Base-by-base conservation (phyloP, 2,888 invertebrate species). In the Caenorhabditis zanzibari region DNA sequence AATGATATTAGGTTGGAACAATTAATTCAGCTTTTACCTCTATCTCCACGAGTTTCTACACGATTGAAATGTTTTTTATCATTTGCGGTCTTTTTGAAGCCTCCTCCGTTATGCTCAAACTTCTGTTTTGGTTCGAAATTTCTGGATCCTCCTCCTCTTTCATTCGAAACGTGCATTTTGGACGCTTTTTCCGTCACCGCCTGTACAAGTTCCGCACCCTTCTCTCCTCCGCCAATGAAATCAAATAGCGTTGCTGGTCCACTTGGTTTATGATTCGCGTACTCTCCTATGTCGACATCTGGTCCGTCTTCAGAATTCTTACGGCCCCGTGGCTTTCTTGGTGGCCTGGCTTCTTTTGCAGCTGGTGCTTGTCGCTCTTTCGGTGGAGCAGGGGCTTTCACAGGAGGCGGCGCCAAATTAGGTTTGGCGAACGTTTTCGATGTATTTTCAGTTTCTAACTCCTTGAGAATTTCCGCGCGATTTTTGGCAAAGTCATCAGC, bases 201-300 rank as follows among this genome's bases (percentile, higher is more conserved):
- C 3, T 12, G n/a, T 12, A 74, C 64, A 24, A 28, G 52, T 9
- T 56, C 49, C 41, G 56, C 54, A 6, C 28, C 69, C 38, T 56
- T 58, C 10, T 52, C 61, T 14, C n/a, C 41, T 47, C 59, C 68
- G 24, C 68, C 63, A 26, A 85, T 76, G 24, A 85, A 85, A 69
- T 85, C 85, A 47, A 85, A 82, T 22, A 85, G 81, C 12, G 85
- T 85, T 7, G 80, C 61, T 1, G 72, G 59, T n/a, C 52, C 76
- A 35, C 77, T 64, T 9, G 85, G 83, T 19, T 66, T 75, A 44
- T 68, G 63, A 44, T 81, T 72, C 49, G 61, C 75, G 47, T 75
- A 79, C 22, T 79, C 72, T 52, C 73, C 76, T 41, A 72, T 41
- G 54, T 77, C 77, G 12, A 74, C 41, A 44, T 71, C 75, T 6